These are phyloP conservation scores for Artemia franciscana DNA, from an alignment of 1,140 invertebrate genomes.

Conservation along the genomic window DNA sequence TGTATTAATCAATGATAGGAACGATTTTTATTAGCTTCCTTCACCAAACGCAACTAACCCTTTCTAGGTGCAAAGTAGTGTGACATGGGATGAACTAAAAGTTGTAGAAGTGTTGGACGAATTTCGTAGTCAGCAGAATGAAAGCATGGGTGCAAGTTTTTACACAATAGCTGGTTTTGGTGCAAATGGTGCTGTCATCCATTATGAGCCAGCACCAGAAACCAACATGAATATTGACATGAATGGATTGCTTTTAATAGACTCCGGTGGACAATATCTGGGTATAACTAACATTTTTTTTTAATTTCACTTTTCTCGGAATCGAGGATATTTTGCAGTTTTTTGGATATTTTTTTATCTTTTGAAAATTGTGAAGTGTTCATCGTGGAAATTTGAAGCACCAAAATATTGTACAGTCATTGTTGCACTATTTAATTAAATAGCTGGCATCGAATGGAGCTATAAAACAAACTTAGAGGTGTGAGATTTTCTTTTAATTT, in stretches of 20 bases:
- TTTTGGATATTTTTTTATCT: no score
- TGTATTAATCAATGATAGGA: not conserved
- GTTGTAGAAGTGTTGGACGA: slow-evolving; percentile 36
- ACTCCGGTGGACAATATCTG: slow-evolving; percentile 33
- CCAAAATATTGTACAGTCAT: no score
- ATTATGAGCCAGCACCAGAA: slow-evolving; percentile 53
- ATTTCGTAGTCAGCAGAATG: slow-evolving; percentile 38
- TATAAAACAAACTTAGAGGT: no score
- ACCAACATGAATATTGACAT: slow-evolving; percentile 44
- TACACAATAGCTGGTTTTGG: slow-evolving; percentile 72
- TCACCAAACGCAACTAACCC: not conserved
- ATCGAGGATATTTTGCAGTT: no score
- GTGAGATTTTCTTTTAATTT: no score
- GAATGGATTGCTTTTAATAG: slow-evolving; percentile 28
- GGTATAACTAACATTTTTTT: no score
- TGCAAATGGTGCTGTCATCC: slow-evolving; percentile 64
- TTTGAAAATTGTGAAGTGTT: slow-evolving; percentile 21
- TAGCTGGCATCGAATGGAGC: no score
- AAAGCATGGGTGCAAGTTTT: slow-evolving; percentile 49
- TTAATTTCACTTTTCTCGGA: no score
- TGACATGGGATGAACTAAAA: slow-evolving; percentile 36
- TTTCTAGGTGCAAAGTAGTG: slow-evolving; percentile 15
- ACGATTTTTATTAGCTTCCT: not conserved
- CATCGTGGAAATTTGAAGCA: no score
- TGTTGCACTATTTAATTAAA: no score